Evolutionary conservation across 2,888 invertebrate genomes (phyloP).

Genomic region (Andricus curvator): DNA sequence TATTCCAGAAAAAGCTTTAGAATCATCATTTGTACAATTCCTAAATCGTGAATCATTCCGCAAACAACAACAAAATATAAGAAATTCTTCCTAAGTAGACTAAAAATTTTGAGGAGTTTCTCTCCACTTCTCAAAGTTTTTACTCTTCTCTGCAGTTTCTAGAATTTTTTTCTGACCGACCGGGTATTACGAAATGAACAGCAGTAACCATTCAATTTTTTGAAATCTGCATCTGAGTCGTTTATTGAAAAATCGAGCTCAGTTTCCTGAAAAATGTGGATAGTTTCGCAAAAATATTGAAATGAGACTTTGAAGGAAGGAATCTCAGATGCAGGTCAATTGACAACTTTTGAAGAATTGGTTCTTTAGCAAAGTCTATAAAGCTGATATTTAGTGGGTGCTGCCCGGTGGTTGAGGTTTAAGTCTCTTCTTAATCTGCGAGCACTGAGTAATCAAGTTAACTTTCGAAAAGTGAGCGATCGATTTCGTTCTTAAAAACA

Average conservation of each 20-base stretch:
- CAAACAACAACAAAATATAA: background rate
- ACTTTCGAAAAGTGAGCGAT: slow-evolving; percentile 24
- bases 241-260: background rate
- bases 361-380: slow-evolving; percentile 14
- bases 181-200: slow-evolving; percentile 1
- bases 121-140: background rate
- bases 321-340: slow-evolving; percentile 28
- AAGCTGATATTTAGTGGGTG: slow-evolving; percentile 67
- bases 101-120: background rate
- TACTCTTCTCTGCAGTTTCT: background rate
- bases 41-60: slow-evolving; percentile 25
- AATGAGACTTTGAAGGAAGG: slow-evolving; percentile 18
- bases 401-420: slow-evolving; percentile 73
- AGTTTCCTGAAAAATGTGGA: background rate
- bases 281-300: background rate
- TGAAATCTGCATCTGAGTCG: slow-evolving; percentile 11
- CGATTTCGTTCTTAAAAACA: slow-evolving; percentile 60
- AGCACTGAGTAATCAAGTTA: slow-evolving; percentile 37
- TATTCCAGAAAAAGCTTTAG: slow-evolving; percentile 4
- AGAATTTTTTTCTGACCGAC: background rate
- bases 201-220: background rate
- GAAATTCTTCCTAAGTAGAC: background rate
- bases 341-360: slow-evolving; percentile 8
- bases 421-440: slow-evolving; percentile 46
- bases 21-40: background rate